These are phyloP conservation scores for Anisognathus igniventris DNA, from an alignment of 2,797 vertebrate species.

Conservation along the genomic window DNA sequence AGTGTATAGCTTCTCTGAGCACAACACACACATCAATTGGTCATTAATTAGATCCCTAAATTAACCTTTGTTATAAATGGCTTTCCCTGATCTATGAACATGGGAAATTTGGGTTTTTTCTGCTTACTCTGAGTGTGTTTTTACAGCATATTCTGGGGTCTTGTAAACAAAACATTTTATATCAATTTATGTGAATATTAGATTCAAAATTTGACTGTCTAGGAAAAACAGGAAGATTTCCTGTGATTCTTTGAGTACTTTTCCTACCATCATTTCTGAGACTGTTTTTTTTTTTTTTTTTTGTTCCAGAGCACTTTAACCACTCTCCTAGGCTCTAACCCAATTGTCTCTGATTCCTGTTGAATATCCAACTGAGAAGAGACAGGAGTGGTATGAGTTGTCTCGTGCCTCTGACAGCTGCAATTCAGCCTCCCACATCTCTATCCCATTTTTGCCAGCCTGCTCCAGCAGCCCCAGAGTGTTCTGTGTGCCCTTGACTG, in stretches of 20 bases:
- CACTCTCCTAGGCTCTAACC: not conserved
- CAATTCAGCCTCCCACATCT: not conserved
- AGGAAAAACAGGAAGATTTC: not conserved
- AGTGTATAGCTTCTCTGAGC: not conserved
- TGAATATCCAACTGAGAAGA: not conserved
- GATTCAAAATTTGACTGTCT: not conserved
- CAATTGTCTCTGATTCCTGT: not conserved
- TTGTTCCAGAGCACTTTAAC: not conserved
- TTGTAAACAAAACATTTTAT: not conserved
- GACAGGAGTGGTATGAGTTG: not conserved
- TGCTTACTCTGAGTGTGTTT: not conserved
- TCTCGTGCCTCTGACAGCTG: not conserved
- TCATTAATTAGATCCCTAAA: not conserved
- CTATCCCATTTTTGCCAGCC: not conserved
- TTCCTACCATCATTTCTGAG: not conserved
- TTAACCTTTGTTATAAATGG: not conserved
- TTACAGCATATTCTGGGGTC: accelerated
- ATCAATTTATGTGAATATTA: not conserved
- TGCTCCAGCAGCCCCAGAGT: not conserved
- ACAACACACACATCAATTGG: not conserved
- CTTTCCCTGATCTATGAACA: not conserved
- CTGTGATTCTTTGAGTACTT: not conserved
- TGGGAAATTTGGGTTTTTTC: accelerated
- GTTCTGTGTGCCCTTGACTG: not conserved
- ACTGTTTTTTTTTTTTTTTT: not conserved